Base-by-base conservation (phyloP, 53 echinoderm and acorn worm species). In the Apostichopus leukothele region DNA sequence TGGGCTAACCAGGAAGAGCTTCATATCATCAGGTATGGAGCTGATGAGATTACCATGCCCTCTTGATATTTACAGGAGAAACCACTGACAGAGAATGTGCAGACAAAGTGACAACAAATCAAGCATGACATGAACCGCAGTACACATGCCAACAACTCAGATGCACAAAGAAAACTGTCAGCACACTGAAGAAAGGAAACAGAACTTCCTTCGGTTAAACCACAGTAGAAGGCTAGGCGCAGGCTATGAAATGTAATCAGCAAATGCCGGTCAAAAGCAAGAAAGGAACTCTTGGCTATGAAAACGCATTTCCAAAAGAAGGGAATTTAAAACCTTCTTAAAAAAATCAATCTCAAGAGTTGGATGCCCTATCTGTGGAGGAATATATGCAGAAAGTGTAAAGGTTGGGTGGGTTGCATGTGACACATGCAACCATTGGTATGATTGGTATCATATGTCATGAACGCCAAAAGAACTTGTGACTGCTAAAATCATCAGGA, bases 401-500 rank as follows among this genome's bases (percentile, higher is more conserved):
- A 51, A n/a, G 83, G 83, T 16, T 19, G 60, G 83, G 83, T 83
- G 83, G 83, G 60, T 54, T 54, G 83, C 57, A 9, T 83, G 83
- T 59, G 83, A 83, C 83, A 10, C 14, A 57, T 83, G 83, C 83
- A 39, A 39, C 39, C 39, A 39, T 3, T 39, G 39, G 39, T 21
- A 57, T 21, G 9, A 52, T 10, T 83, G 83, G 83, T 83, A 83
- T 18, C 83, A 55, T 57, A 52, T 83, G 5, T 54, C 83, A 6
- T 83, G 83, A n/a, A 52, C 54, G 83, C 83, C 83, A 57, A 18
- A 53, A 19, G 83, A 83, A 18, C 6, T 83, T 83, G 83, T 83
- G 7, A 83, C 83, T 13, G 5, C 53, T 83, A 22, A 83, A 59
- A 83, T 83, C 57, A 16, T 83, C 16, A 83, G 18, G 7, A 83